Percentiles rank a stretch among this genome's conserved stretches.
These are phyloP conservation scores for Drosophila suzukii DNA, from an alignment of 1,140 invertebrate species.

Conservation along the genomic window DNA sequence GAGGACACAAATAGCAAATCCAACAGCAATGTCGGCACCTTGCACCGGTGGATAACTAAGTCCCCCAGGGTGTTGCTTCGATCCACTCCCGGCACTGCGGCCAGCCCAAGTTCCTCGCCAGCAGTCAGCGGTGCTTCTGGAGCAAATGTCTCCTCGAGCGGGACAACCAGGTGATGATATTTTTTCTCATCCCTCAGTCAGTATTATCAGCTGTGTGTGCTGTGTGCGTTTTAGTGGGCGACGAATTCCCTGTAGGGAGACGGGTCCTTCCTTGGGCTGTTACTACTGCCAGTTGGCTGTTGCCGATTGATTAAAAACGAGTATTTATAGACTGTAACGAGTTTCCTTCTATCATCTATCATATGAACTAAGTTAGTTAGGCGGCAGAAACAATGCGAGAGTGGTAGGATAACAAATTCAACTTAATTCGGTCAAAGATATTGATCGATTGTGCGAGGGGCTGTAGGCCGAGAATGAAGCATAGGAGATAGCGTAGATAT, in stretches of 20 bases:
- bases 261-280: conserved; percentile 7
- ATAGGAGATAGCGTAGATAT: conserved; percentile 13
- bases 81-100: conserved; percentile 24
- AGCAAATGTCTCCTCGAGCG: conserved; percentile 17
- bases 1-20: conserved; percentile 18
- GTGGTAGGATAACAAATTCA: conserved; percentile 63
- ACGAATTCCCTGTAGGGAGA: conserved; percentile 5
- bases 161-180: conserved; percentile 31
- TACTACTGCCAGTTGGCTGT: conserved; percentile 22
- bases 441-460: background rate
- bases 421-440: conserved; percentile 5
- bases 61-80: conserved; percentile 59
- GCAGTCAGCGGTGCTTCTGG: conserved; percentile 6
- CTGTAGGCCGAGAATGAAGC: background rate
- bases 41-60: conserved; percentile 74
- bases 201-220: conserved; percentile 48
- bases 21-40: conserved; percentile 26
- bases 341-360: conserved; percentile 72
- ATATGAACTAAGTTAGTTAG: conserved; percentile 52
- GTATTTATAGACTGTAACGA: conserved; percentile 82
- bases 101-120: background rate
- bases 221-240: conserved; percentile 60
- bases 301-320: conserved; percentile 46
- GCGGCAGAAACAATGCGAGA: conserved; percentile 39
- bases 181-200: conserved; percentile 14